Evolutionary conservation across 2,888 invertebrate genomes (phyloP).

Genomic region (Germaria angustata): DNA sequence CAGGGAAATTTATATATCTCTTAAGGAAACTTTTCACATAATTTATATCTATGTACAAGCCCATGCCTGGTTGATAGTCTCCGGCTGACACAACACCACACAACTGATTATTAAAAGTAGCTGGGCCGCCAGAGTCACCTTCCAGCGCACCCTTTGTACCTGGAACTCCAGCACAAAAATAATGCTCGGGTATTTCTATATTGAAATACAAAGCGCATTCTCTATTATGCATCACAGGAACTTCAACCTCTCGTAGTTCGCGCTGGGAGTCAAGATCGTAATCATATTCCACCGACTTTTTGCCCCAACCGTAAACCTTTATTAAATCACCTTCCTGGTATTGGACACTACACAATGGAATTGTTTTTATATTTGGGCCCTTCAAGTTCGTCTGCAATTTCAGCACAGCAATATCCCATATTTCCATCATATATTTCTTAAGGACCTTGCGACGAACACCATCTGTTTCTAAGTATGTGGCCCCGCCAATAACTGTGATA

Average conservation of each 20-base stretch:
- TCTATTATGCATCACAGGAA: neutral
- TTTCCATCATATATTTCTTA: neutral
- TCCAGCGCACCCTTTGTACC: neutral
- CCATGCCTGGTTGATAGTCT: neutral
- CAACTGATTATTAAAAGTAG: neutral
- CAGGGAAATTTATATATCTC: neutral
- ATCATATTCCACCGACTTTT: neutral
- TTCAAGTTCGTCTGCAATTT: neutral
- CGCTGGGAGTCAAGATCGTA: neutral
- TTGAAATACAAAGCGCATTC: neutral
- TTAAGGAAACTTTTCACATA: neutral
- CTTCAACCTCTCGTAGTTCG: neutral
- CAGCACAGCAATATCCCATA: neutral
- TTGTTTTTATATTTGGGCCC: neutral
- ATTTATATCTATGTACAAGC: conserved; percentile 4
- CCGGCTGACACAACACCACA: neutral
- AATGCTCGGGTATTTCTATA: neutral
- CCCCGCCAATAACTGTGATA: neutral
- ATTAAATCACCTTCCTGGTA: neutral
- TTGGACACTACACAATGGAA: neutral
- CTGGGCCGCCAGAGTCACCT: conserved; percentile 11
- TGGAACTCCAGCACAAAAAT: neutral
- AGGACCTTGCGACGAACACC: neutral
- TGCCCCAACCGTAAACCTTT: conserved; percentile 18
- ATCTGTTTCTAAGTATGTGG: neutral